Base-by-base conservation (phyloP, 2,113 vertebrate species). In the Dicaeum eximium region DNA sequence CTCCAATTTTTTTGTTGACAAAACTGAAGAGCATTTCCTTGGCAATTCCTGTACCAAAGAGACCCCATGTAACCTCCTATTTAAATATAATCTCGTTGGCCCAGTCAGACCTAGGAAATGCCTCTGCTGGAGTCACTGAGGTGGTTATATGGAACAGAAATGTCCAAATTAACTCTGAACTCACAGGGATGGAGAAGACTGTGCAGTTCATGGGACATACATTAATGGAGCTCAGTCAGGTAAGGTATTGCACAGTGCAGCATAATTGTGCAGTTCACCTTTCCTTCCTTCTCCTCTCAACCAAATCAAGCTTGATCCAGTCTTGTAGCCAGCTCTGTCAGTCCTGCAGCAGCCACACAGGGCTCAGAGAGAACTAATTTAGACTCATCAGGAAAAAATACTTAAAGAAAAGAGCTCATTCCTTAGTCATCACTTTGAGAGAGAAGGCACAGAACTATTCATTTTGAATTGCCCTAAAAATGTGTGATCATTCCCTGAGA, bases 1-100 rank as follows among this genome's bases (percentile, higher is more conserved):
- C 53, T 92, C 71, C 45, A 75, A 45, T 85, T 81, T 81, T 94
- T 93, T 90, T 97, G 80, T 95, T 95, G 80, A 58, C 80, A 96
- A 93, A 97, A 91, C 69, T 81, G 48, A 84, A 79, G 45, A 91
- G 24, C 66, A 42, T 91, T 92, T 60, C 77, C 70, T 84, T 61
- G 61, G 28, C 53, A 95, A 72, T 85, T 90, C 53, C 25, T 64
- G 12, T 65, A 37, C 28, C 19, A 19, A 30, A 45, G 61, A 80
- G 40, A 65, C 54, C 69, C 35, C 85, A 80, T 13, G 53, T 79
- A 79, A 81, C 33, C n/a, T 30, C 57, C 23, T 69, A 48, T 61
- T 75, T 85, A 23, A 81, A 27, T 72, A 50, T 62, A 5, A 3
- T 58, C 19, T 31, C 56, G 23, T 44, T 4, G 8, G 37, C 45